These are phyloP conservation scores for Ceyx melanurus DNA, from an alignment of 2,113 vertebrate genomes.

Conservation along the genomic window DNA sequence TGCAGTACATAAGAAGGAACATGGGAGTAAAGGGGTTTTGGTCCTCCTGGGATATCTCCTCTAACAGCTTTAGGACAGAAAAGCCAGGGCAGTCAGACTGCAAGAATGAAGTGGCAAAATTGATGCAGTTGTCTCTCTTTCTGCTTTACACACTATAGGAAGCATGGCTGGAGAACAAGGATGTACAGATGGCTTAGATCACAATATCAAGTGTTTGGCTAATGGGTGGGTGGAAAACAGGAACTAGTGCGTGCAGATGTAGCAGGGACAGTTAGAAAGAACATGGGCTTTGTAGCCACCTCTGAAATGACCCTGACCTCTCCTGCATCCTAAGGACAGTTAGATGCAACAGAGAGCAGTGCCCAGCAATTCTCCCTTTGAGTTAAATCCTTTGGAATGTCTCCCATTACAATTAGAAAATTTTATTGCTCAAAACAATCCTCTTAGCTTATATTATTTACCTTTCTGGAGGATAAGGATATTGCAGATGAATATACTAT, in stretches of 20 bases:
- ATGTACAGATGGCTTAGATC: not conserved
- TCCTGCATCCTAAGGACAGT: not conserved
- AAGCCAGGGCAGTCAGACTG: not conserved
- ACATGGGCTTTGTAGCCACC: not conserved
- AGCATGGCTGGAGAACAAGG: not conserved
- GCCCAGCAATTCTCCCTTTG: not conserved
- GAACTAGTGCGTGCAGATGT: not conserved
- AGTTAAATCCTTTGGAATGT: not conserved
- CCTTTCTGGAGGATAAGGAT: not conserved
- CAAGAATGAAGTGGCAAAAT: not conserved
- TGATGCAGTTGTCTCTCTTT: not conserved
- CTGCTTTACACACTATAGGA: accelerated
- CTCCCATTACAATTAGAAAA: accelerated
- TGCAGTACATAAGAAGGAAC: not conserved
- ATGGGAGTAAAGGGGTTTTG: not conserved
- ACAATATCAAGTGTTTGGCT: not conserved
- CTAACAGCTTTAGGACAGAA: not conserved
- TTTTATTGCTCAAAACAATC: not conserved
- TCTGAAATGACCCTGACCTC: not conserved
- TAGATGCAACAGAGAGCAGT: not conserved
- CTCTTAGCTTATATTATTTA: not conserved
- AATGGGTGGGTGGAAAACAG: not conserved
- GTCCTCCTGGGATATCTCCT: not conserved
- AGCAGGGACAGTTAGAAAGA: not conserved
- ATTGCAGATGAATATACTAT: not conserved